Evolutionary conservation across 2,797 vertebrate species (phyloP).

Genomic region (Sphenopsis melanotis): DNA sequence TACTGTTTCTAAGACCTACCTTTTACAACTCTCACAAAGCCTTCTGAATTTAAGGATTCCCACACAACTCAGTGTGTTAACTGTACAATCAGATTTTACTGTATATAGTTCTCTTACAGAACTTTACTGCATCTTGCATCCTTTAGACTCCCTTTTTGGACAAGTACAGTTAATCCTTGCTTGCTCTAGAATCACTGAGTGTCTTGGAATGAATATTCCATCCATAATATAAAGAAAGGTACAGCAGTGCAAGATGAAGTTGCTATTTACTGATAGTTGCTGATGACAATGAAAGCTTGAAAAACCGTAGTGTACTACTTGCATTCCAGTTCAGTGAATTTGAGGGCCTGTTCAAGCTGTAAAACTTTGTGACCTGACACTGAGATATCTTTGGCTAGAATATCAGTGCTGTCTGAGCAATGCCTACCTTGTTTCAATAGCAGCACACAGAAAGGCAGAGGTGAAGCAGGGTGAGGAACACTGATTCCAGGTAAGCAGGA

Average conservation of each 20-base stretch:
- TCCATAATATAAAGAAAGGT: not conserved
- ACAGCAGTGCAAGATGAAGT: not conserved
- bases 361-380: not conserved
- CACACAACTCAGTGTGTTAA: not conserved
- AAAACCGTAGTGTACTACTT: rapidly evolving
- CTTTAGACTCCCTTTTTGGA: not conserved
- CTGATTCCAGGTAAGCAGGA: not conserved
- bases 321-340: not conserved
- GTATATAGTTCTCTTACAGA: not conserved
- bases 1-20: not conserved
- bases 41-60: not conserved
- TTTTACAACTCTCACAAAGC: not conserved
- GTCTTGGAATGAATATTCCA: not conserved
- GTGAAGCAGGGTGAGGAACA: not conserved
- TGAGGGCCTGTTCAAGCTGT: not conserved
- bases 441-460: not conserved
- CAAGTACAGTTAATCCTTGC: not conserved
- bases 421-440: not conserved
- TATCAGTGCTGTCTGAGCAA: not conserved
- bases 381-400: not conserved
- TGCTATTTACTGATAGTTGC: not conserved
- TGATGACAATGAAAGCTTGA: not conserved
- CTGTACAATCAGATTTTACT: not conserved
- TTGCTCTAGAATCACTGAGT: not conserved
- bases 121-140: not conserved